Percentiles rank a stretch among this genome's conserved stretches.
phyloP scores from a whole-genome alignment of 2,113 vertebrate species.

The Gila orcuttii region DNA sequence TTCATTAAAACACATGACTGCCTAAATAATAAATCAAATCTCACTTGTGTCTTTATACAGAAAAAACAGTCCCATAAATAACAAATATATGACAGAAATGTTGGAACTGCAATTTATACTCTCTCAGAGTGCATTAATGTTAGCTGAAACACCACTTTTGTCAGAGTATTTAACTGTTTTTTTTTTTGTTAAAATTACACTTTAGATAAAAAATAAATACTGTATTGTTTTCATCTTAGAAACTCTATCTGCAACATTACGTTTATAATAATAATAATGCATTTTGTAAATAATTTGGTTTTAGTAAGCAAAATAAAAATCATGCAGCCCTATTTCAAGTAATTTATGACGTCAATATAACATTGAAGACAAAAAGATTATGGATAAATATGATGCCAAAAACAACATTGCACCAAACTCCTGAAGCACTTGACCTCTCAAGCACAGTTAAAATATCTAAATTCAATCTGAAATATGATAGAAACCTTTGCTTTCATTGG shows the following conservation, averaged over 20 bases:
- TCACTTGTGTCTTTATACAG: background rate
- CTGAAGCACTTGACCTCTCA: background rate
- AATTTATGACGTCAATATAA: background rate
- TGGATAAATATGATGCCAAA: background rate
- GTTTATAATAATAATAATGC: background rate
- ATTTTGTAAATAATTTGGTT: background rate
- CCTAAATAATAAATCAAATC: conserved; percentile 23
- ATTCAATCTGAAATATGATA: background rate
- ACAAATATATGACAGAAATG: background rate
- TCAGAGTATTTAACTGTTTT: background rate
- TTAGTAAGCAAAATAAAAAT: background rate
- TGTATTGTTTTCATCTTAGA: background rate
- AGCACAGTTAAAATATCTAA: conserved; percentile 3
- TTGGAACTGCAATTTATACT: background rate
- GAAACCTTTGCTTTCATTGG: background rate
- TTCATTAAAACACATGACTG: conserved; percentile 8
- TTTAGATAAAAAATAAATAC: background rate
- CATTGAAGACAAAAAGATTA: background rate
- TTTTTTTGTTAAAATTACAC: background rate
- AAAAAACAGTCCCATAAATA: background rate
- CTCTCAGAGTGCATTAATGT: background rate
- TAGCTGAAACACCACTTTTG: background rate
- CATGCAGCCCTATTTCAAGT: background rate
- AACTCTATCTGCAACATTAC: background rate
- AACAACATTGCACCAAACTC: background rate